phyloP scores from a whole-genome alignment of 2,113 vertebrate species.

The Cinclus cinclus region DNA sequence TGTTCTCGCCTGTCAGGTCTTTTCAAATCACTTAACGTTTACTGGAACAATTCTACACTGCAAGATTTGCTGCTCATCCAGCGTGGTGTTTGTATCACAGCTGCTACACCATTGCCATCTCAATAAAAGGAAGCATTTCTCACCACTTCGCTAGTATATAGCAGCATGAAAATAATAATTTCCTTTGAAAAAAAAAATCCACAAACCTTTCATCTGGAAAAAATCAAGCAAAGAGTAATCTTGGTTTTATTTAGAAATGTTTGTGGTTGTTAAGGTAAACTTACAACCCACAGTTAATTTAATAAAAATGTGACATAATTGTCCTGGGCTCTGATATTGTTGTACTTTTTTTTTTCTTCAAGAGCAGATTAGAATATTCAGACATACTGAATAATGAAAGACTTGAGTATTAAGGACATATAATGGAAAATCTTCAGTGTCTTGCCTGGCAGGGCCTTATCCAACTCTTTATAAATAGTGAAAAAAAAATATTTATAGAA shows the following conservation, averaged over 20 bases:
- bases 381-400: slow-evolving; percentile 55
- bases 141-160: slow-evolving; percentile 54
- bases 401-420: slow-evolving; percentile 36
- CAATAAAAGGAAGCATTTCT: slow-evolving; percentile 62
- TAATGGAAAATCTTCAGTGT: slow-evolving; percentile 32
- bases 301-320: slow-evolving; percentile 19
- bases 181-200: slow-evolving; percentile 41
- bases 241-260: slow-evolving; percentile 32
- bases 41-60: slow-evolving; percentile 82
- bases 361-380: slow-evolving; percentile 48
- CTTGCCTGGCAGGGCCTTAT: slow-evolving; percentile 22
- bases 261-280: slow-evolving; percentile 48
- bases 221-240: not conserved
- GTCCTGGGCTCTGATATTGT: not conserved
- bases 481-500: not conserved
- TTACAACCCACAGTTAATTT: not conserved
- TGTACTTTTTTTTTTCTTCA: not conserved
- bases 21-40: slow-evolving; percentile 87
- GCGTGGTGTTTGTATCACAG: slow-evolving; percentile 73
- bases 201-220: slow-evolving; percentile 44
- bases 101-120: slow-evolving; percentile 72
- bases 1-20: slow-evolving; percentile 92
- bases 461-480: slow-evolving; percentile 1
- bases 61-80: slow-evolving; percentile 79
- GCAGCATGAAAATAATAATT: slow-evolving; percentile 59